Percentiles rank a stretch among this genome's conserved stretches.
Conservation (phyloP, 2,113 vertebrate genomes). For the Mustela lutreola region DNA sequence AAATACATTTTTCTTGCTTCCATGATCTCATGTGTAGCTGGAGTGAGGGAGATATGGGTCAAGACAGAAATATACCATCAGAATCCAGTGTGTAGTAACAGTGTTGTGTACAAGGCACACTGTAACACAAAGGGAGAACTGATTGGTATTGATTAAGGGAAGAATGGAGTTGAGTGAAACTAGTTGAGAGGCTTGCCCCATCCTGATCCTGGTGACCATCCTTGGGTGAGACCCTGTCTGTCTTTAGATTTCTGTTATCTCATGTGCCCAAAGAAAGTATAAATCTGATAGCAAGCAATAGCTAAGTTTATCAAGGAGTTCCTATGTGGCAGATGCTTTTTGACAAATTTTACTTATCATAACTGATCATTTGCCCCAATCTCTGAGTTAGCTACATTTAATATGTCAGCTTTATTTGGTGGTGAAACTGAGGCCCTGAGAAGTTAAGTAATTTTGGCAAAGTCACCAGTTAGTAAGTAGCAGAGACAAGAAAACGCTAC, state of each 20-base stretch:
- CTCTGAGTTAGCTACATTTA: neutral
- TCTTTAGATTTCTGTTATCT: neutral
- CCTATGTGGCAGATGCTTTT: neutral
- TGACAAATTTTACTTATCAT: neutral
- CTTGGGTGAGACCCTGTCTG: neutral
- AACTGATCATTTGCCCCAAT: neutral
- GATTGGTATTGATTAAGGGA: neutral
- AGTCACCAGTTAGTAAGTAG: neutral
- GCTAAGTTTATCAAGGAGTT: neutral
- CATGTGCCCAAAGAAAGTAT: neutral
- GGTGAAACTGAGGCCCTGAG: neutral
- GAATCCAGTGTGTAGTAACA: neutral
- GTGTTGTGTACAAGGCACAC: neutral
- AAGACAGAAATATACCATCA: neutral
- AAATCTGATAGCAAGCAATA: neutral
- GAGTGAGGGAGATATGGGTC: rapidly evolving
- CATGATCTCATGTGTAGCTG: neutral
- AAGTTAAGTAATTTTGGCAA: neutral
- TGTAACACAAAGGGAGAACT: neutral
- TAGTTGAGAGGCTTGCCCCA: neutral
- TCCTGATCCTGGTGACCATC: neutral
- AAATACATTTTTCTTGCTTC: neutral
- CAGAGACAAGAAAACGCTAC: neutral
- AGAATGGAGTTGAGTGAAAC: neutral
- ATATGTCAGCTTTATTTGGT: neutral